These are phyloP conservation scores for Eumaeus atala DNA, from an alignment of 1,140 invertebrate genomes.

Conservation along the genomic window DNA sequence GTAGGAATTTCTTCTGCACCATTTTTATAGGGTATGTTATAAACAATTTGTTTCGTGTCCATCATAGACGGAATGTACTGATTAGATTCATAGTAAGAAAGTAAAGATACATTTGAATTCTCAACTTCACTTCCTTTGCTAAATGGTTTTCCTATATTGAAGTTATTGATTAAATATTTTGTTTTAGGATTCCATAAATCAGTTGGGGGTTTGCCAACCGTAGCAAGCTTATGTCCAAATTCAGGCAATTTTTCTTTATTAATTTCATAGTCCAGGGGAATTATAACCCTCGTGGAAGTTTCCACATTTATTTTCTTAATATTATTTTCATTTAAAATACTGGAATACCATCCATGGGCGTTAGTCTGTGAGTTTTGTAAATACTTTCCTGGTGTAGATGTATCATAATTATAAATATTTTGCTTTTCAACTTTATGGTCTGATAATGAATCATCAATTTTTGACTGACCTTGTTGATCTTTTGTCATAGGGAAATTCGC, in stretches of 20 bases:
- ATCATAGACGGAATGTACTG: constrained; percentile 57
- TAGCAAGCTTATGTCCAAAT: constrained; percentile 61
- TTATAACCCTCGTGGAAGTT: constrained; percentile 57
- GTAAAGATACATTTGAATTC: constrained; percentile 24
- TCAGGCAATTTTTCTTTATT: constrained; percentile 40
- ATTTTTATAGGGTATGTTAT: constrained; percentile 65
- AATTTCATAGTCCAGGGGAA: constrained; percentile 59
- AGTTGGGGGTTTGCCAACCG: constrained; percentile 43
- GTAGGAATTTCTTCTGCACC: constrained; percentile 49
- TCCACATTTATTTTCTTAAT: constrained; percentile 57
- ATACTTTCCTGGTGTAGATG: constrained; percentile 33
- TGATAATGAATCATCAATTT: constrained; percentile 11
- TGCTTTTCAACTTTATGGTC: background rate
- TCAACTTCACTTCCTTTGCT: constrained; percentile 39
- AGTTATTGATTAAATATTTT: constrained; percentile 31
- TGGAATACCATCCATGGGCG: constrained; percentile 69
- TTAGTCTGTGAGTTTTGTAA: constrained; percentile 56
- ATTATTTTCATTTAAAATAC: constrained; percentile 49
- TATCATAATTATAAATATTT: constrained; percentile 19
- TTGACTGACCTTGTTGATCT: constrained; percentile 27
- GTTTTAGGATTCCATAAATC: constrained; percentile 45
- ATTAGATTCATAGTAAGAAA: constrained; percentile 38
- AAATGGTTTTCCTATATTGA: constrained; percentile 54
- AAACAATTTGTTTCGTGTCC: constrained; percentile 52
- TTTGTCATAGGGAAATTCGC: constrained; percentile 69